phyloP scores from a whole-genome alignment of 2,888 invertebrate genomes.

The Diloba caeruleocephala region DNA sequence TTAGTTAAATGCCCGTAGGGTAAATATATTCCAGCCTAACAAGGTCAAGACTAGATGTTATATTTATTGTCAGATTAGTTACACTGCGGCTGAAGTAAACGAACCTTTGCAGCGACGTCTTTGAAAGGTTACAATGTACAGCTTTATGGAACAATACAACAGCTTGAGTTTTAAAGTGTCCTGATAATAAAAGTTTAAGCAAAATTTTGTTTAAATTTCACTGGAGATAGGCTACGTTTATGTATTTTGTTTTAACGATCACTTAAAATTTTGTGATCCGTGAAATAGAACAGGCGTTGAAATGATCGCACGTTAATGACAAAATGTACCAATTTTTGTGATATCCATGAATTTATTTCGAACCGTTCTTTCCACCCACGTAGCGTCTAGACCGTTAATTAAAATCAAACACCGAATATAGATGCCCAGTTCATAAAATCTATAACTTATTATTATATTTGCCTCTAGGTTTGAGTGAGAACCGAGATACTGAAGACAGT shows the following conservation, averaged over 20 bases:
- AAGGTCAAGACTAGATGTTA: conserved; percentile 24
- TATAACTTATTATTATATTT: conserved; percentile 3
- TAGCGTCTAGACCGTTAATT: conserved; percentile 73
- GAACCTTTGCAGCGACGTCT: conserved; percentile 24
- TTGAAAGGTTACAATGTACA: conserved; percentile 32
- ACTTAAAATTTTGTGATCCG: conserved; percentile 67
- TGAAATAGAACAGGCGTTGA: conserved; percentile 65
- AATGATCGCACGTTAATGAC: conserved; percentile 60
- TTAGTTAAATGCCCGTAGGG: conserved; percentile 11
- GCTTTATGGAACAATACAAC: conserved; percentile 26
- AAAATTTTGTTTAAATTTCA: conserved; percentile 59
- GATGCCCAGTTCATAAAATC: not conserved
- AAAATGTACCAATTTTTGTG: conserved; percentile 54
- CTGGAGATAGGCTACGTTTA: conserved; percentile 56
- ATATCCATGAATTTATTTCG: conserved; percentile 34
- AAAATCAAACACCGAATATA: conserved; percentile 70
- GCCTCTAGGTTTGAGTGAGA: not conserved
- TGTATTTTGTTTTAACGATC: conserved; percentile 68
- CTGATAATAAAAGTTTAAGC: conserved; percentile 50
- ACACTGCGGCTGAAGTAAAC: conserved; percentile 17
- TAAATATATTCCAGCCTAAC: conserved; percentile 13
- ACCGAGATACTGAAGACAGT: not conserved
- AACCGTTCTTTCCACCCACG: conserved; percentile 40
- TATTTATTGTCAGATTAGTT: conserved; percentile 20
- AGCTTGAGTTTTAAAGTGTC: conserved; percentile 40